phyloP scores from a whole-genome alignment of 2,797 vertebrate species.

The Dicrostonyx torquatus region DNA sequence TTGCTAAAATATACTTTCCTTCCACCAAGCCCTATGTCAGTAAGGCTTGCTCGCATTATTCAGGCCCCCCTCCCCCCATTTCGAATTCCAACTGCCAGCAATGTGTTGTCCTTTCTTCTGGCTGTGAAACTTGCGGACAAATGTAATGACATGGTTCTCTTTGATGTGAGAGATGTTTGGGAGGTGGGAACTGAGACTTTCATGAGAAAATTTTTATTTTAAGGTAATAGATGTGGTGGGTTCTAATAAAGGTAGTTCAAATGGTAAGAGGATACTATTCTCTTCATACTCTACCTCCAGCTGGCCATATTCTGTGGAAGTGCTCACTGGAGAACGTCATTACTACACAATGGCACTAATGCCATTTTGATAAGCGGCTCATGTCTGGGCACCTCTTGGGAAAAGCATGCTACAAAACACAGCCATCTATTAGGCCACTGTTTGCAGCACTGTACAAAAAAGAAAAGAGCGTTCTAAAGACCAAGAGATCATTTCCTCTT shows the following conservation, averaged over 20 bases:
- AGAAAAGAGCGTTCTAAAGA: not conserved
- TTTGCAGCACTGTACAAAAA: not conserved
- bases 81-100: not conserved
- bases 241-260: not conserved
- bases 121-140: not conserved
- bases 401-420: not conserved
- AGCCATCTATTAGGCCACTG: not conserved
- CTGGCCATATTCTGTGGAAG: not conserved
- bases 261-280: not conserved
- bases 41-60: not conserved
- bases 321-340: not conserved
- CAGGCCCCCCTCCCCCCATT: not conserved
- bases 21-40: not conserved
- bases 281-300: not conserved
- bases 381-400: not conserved
- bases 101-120: not conserved
- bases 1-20: not conserved
- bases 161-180: not conserved
- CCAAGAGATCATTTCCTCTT: not conserved
- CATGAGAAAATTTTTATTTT: not conserved
- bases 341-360: not conserved
- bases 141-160: not conserved
- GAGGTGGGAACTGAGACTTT: slow-evolving; percentile 4
- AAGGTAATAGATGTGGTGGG: not conserved
- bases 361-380: not conserved